Percentiles rank a stretch among this genome's conserved stretches.
Evolutionary conservation across 2,113 vertebrate species (phyloP).

Genomic region (Vimba vimba): DNA sequence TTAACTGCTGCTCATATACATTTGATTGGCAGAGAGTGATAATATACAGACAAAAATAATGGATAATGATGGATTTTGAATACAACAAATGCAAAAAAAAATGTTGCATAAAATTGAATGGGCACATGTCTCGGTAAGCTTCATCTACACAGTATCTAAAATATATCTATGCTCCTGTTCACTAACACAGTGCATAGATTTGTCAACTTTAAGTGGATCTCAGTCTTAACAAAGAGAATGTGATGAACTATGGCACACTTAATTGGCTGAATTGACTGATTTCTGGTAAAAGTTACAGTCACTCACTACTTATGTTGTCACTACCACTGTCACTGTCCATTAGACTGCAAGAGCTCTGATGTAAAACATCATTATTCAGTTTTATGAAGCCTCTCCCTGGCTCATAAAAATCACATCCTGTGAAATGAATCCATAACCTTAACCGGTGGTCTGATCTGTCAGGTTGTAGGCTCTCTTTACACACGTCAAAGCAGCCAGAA

Average conservation of each 20-base stretch:
- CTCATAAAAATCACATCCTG: constrained; percentile 49
- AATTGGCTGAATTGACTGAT: constrained; percentile 7
- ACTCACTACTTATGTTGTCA: constrained; percentile 24
- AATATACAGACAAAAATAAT: not conserved
- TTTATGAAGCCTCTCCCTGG: not conserved
- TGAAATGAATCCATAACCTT: constrained; percentile 45
- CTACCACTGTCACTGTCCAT: constrained; percentile 27
- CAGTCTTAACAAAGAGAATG: too few relatives aligned
- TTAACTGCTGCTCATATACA: not conserved
- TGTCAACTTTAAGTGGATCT: too few relatives aligned
- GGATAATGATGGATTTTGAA: not conserved
- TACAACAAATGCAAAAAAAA: not conserved
- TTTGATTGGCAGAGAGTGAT: not conserved
- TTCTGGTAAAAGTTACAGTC: not conserved
- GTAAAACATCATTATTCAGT: constrained; percentile 6
- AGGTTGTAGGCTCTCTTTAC: not conserved
- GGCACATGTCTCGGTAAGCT: too few relatives aligned
- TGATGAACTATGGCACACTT: constrained; percentile 4
- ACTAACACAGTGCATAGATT: too few relatives aligned
- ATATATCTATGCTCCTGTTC: too few relatives aligned
- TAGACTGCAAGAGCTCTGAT: constrained; percentile 22
- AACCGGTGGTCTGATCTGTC: constrained; percentile 46
- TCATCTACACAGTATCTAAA: too few relatives aligned
- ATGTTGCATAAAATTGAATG: too few relatives aligned
- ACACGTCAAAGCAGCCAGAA: not conserved